Evolutionary conservation across 2,888 invertebrate genomes (phyloP).

Genomic region (Koerneria pararmatus): DNA sequence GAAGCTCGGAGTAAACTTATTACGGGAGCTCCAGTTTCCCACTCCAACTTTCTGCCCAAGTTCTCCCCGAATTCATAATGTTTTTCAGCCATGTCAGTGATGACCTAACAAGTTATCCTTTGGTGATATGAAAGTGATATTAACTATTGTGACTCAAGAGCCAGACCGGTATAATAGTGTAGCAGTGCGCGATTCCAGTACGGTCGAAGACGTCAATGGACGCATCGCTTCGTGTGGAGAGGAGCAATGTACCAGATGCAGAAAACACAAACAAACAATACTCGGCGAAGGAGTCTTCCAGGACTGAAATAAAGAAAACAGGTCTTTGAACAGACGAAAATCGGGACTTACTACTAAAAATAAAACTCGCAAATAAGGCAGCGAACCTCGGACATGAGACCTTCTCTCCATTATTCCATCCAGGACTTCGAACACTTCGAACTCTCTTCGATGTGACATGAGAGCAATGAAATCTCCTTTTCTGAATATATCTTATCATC

Average conservation of each 20-base stretch:
- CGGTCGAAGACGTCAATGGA: constrained; percentile 44
- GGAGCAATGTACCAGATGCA: constrained; percentile 30
- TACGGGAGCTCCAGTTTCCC: no score
- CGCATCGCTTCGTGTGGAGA: constrained; percentile 40
- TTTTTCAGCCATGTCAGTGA: no score
- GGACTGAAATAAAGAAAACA: constrained; percentile 27
- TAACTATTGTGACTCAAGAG: no score
- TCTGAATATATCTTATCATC: constrained; percentile 1
- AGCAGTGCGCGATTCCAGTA: constrained; percentile 38
- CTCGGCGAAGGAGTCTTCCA: constrained; percentile 39
- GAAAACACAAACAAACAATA: constrained; percentile 41
- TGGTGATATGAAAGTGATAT: no score
- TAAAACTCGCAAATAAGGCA: no score
- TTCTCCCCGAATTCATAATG: no score
- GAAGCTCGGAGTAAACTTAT: no score
- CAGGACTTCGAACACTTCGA: no score
- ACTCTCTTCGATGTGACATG: constrained; percentile 23
- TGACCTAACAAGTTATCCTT: no score
- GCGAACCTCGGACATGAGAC: no score
- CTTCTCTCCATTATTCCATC: no score
- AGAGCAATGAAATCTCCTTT: constrained; percentile 19
- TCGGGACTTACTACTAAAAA: background rate
- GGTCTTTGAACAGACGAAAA: background rate
- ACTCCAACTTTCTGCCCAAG: no score
- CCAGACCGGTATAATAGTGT: constrained; percentile 37